Base-by-base conservation (phyloP, 2,113 vertebrate genomes). In the Semicossyphus pulcher region DNA sequence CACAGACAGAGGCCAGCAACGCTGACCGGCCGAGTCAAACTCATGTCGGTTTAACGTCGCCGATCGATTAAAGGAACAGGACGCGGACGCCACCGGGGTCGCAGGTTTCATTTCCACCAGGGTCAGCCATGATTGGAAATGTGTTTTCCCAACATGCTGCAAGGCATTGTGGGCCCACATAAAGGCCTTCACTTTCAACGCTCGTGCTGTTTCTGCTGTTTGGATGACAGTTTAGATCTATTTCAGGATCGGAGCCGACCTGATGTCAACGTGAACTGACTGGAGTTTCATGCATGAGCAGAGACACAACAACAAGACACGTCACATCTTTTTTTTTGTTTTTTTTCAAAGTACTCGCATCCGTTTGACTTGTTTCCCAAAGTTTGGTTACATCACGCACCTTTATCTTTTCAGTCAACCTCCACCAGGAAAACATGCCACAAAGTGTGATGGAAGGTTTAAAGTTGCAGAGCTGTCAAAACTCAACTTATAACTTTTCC, bases 131-230 rank as follows among this genome's bases (percentile, higher is more conserved):
- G 63, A 65, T 56, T 49, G 31, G 53, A 75, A 72, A 53, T 26
- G 18, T 29, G 44, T 11, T 67, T 25, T 2, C 61, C 29, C 21
- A 2, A 16, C 37, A 48, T 28, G 11, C 41, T 21, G 52, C 45
- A 71, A 59, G 34, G 76, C 54, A 41, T 63, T 29, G 9, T 67
- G 79, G 69, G 82, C 57, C 25, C 18, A 7, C 11, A 0, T 2
- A 7, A 5, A 51, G 18, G 28, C 2, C 32, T 41, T 21, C 5
- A 4, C 7, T 45, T 31, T 2, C 4, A 0, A 7, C 18, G 36
- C 25, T 42, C 21, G 23, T 6, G 12, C 4, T 20, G 36, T 14
- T 64, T 18, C 39, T 31, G n/a, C 52, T 39, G 25, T 44, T n/a
- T n/a, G 45, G 61, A 44, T 9, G 28, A 34, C 18, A 39, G 25